Evolutionary conservation across 2,797 vertebrate species (phyloP), one percentile per base, ranked within the genome.

Genomic region (Sebastes jordani): DNA sequence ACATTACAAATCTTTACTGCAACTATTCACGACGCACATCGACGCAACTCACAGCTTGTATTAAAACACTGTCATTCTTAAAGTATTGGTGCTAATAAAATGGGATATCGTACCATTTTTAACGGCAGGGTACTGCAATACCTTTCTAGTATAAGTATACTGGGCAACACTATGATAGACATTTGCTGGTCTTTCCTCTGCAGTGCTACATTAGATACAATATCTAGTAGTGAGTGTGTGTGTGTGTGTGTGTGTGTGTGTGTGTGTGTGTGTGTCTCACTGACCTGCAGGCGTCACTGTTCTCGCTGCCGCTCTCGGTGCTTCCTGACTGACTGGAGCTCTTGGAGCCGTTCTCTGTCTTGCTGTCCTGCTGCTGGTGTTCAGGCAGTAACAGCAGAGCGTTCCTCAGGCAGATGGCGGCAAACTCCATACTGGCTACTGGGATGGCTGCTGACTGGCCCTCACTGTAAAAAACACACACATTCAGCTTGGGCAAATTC

Each of bases 351-450:
- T 96, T 98, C 88, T 99, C 98, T 23, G 97, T 95, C 92, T 98
- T 99, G 64, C 81, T 62, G 11, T 99, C 98, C 77, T 95, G 97
- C 82, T 97, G 97, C 86, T 98, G 97, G 81, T 97, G 97, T 91
- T 99, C 99, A 2, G 99, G 98, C 54, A 99, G 95, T 27, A 99
- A 93, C 66, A 99, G 92, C 85, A 99, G 95, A 42, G 97, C 97
- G 30, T 99, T 99, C 92, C 98, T 95, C 89, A 99, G 95, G 86
- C 99, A 99, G 91, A 99, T 99, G 0, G 98, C 99, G 66, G 98
- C 98, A 93, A 99, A 99, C 93, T 99, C 98, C 98, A 99, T 97
- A 79, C 98, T 99, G 88, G 99, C 99, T 80, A 99, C 98, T 46
- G 98, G 99, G 86, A 99, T 99, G 74, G 99, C 99, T 42, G 98